Base-by-base conservation (phyloP, 2,797 vertebrate genomes). In the Echeneis naucrates region DNA sequence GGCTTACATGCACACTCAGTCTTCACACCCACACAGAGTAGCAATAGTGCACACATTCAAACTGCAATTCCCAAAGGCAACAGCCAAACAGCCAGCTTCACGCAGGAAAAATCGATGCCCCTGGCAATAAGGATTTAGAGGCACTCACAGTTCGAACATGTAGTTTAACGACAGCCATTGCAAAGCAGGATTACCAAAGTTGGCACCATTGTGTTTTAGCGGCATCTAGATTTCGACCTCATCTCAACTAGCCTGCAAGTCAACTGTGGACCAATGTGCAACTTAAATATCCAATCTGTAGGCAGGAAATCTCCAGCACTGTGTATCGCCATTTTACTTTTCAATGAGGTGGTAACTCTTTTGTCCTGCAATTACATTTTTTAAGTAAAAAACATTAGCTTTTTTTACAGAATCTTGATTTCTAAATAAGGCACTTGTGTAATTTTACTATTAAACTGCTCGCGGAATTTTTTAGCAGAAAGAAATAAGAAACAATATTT, bases 11-110 rank as follows among this genome's bases (percentile, higher is more conserved):
- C 52, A 45, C 72, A 55, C 53, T 69, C 78, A 75, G 73, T 78
- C 61, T 71, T 80, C 69, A 85, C 83, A 62, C 77, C 65, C 75
- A 78, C 75, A 68, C 71, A 47, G 21, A 27, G 30, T 2, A 26
- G 24, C 70, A 57, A 26, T 66, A 51, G 37, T 47, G 77, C 75
- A 80, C 77, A 83, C 68, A 51, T 52, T 66, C 59, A 58, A 65
- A 56, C 72, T 33, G 27, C 45, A 47, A 56, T 73, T 50, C 23
- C 65, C 33, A 76, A 53, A 80, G 60, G 69, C 77, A 82, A 54
- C 61, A 45, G 78, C 65, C 73, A 79, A 67, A 23, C 50, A 72
- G 60, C 74, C 69, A 16, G 48, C 52, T 79, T 78, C 13, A 71
- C 62, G 72, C 68, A 68, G 42, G 33, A 59, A 1, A 62, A 77